A percentile compares a stretch with the other conserved stretches of the same genome.
phyloP scores from a whole-genome alignment of 2,797 vertebrate genomes.

The Agapornis canus region DNA sequence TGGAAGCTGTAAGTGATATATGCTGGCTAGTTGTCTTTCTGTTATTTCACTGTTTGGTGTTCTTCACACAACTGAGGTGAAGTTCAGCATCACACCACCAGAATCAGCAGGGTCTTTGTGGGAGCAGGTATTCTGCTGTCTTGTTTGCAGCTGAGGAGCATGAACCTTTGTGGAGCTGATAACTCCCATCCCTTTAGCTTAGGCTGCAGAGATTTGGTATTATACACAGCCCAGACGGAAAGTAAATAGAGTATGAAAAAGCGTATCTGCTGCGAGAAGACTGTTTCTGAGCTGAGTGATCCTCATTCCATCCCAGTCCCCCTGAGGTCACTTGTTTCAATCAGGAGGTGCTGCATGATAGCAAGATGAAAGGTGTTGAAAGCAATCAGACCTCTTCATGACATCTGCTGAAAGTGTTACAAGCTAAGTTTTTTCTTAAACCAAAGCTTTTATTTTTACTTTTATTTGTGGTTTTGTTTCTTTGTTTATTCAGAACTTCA shows the following conservation, averaged over 20 bases:
- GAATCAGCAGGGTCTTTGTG: neutral
- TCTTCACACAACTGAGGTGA: neutral
- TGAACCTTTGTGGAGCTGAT: neutral
- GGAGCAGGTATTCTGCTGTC: neutral
- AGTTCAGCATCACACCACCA: neutral
- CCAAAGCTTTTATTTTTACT: neutral
- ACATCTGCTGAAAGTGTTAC: neutral
- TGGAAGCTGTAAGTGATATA: fast-evolving
- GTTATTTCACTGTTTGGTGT: neutral
- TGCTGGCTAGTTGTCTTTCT: neutral
- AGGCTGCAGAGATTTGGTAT: neutral
- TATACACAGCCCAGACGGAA: neutral
- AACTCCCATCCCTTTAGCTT: neutral
- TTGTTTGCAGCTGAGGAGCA: fast-evolving
- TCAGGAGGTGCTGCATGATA: neutral
- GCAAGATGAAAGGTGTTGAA: neutral
- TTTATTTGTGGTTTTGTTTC: neutral
- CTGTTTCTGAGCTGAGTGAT: neutral
- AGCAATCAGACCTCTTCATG: neutral
- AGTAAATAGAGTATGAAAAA: neutral
- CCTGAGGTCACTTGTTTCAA: neutral
- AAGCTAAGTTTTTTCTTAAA: neutral
- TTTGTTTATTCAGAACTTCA: neutral
- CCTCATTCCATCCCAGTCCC: neutral
- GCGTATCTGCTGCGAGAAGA: neutral